Evolutionary conservation across 2,888 invertebrate species (phyloP), one percentile per base, ranked within the genome.

Genomic region (Xestia ashworthii): DNA sequence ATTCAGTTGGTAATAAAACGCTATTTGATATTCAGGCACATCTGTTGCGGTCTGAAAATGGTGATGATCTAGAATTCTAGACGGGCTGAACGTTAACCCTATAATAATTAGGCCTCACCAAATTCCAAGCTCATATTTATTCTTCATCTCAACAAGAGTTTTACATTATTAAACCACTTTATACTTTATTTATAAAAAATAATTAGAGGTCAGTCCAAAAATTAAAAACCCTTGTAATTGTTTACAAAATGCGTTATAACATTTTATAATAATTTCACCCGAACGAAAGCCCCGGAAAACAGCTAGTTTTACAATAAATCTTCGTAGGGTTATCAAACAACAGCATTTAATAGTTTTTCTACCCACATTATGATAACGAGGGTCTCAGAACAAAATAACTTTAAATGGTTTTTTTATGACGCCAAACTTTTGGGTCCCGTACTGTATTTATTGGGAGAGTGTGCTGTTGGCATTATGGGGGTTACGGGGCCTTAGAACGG

Each of bases 331-430:
- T 76, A 81, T 68, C 53, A 77, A 80, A 81, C 80, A 76, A 86
- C 74, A 69, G 64, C 71, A 81, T 80, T 80, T 83, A 85, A 86
- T 83, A 81, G 88, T 86, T 86, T 80, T 77, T 69, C 75, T 71
- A 66, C 72, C 70, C 71, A 71, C 85, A 87, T 87, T 88, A 89
- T 85, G 81, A 71, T 83, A 87, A 86, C 76, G 79, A 83, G 71
- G 74, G 74, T 68, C 62, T 80, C 71, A 80, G 79, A 82, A 84
- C 72, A 80, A 82, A 84, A 87, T 84, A 87, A 90, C 82, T 89
- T 87, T 79, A 84, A 90, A 90, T 89, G 80, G 81, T 81, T 87
- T 87, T 90, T 90, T 88, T 88, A 90, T 88, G 87, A 83, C 81
- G 48, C 60, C 14, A 65, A 90, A 87, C 71, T 90, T 90, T 90